These are phyloP conservation scores for Caenorhabditis imperialis DNA, from an alignment of 2,888 invertebrate species.

Conservation along the genomic window DNA sequence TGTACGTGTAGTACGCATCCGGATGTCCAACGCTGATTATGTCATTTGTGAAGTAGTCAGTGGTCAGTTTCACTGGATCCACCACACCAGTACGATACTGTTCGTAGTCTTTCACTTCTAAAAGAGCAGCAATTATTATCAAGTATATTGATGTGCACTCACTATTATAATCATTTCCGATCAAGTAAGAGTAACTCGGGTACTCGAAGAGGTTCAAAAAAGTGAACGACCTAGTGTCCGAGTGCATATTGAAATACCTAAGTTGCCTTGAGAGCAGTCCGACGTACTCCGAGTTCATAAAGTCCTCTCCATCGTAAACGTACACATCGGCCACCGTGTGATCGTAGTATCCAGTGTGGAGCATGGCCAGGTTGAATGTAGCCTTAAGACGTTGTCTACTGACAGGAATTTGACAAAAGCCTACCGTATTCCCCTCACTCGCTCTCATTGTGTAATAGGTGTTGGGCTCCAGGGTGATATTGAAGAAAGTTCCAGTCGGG, in stretches of 20 bases:
- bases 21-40: no score
- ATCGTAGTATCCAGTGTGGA: constrained; percentile 27
- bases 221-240: constrained; percentile 12
- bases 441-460: constrained; percentile 27
- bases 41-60: constrained; percentile 2
- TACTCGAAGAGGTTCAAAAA: constrained; percentile 24
- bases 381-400: no score
- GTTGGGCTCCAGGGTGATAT: constrained; percentile 9
- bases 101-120: constrained; percentile 7
- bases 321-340: neutral
- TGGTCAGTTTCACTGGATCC: constrained; percentile 6
- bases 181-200: constrained; percentile 16
- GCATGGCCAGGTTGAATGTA: constrained; percentile 5
- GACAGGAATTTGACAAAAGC: no score
- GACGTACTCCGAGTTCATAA: constrained; percentile 12
- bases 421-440: constrained; percentile 15
- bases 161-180: constrained; percentile 31
- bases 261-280: constrained; percentile 5
- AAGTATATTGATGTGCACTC: no score
- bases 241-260: neutral
- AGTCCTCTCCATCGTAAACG: constrained; percentile 29
- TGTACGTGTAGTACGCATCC: neutral
- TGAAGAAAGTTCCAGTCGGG: constrained; percentile 25
- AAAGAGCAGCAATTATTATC: neutral
- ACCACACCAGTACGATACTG: constrained; percentile 6